A percentile compares a stretch with the other conserved stretches of the same genome.
Conservation (phyloP, 2,888 invertebrate species). For the Cephus sareptanus region DNA sequence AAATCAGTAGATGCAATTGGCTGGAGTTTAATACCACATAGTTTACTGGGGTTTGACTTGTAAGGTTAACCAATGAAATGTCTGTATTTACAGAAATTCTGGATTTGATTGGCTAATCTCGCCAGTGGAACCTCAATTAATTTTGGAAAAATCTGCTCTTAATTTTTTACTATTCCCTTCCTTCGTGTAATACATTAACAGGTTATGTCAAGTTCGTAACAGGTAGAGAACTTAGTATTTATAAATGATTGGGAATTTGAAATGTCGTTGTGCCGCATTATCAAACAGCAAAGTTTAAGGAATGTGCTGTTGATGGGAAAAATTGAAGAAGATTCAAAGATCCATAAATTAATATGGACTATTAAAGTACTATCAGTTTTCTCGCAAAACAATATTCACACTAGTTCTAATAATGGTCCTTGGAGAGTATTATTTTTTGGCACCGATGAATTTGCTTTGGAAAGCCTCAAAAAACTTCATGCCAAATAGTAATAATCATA, state of each 20-base stretch:
- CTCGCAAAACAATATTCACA: background rate
- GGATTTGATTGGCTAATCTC: no score
- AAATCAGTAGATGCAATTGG: no score
- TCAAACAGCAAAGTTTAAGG: background rate
- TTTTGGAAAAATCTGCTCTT: no score
- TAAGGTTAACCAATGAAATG: no score
- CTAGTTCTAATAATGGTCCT: slow-evolving; percentile 37
- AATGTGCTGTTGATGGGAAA: background rate
- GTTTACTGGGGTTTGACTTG: no score
- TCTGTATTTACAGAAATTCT: no score
- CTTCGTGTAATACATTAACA: background rate
- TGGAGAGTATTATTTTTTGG: slow-evolving; percentile 87
- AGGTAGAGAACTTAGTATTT: background rate
- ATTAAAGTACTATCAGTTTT: background rate
- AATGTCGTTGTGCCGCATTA: background rate
- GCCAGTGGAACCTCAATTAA: no score
- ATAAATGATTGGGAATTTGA: background rate
- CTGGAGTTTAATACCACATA: no score
- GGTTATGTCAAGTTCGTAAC: background rate
- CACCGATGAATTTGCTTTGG: slow-evolving; percentile 83
- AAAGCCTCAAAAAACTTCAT: slow-evolving; percentile 77
- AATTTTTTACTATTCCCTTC: background rate
- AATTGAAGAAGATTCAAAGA: background rate
- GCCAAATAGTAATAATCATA: slow-evolving; percentile 70
- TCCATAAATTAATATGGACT: background rate